Evolutionary conservation across 2,797 vertebrate species (phyloP), one percentile per base, ranked within the genome.

Genomic region (Hydrophis major): DNA sequence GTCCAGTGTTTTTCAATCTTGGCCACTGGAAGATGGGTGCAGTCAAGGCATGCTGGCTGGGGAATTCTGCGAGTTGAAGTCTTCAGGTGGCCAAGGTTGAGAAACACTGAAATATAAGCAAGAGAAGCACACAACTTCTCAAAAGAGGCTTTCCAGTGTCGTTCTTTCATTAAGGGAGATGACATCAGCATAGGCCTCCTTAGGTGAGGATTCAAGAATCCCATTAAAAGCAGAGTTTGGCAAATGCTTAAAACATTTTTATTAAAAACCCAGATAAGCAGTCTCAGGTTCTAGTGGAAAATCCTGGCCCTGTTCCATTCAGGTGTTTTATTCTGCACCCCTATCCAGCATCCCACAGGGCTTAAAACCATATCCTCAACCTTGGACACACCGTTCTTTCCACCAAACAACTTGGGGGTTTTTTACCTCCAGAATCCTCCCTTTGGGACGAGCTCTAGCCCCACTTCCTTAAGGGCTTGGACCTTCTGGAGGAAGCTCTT

Each of bases 341-440:
- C 7, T 22, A 20, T 11, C 18, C 18, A 22, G 74, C 37, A 42
- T 42, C 74, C 32, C 4, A 6, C 32, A 42, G 37, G 60, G 25
- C 32, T 78, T 78, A 22, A 22, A 78, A 22, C 50, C 18, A 12
- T 11, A 18, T 6, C 66, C 69, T 78, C 7, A 78, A 16, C 16
- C 32, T 20, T 37, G 69, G 32, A 2, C 18, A 42, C 18, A 18
- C 32, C 0, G 0, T 8, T 53, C 53, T 2, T 56, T 63, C 42
- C 16, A 16, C 50, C 59, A 32, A 55, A 12, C 18, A 10, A 47
- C 13, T 12, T 25, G 6, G 10, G 1, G 14, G 12, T 69, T 6
- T 6, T 4, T 78, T 92, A 94, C 93, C 93, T 94, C 93, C 93
- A 94, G 37, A 87, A 94, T 32, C 83, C 86, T n/a, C 50, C 91